Conservation (phyloP, 2,113 vertebrate genomes). For the Triplophysa rosa region DNA sequence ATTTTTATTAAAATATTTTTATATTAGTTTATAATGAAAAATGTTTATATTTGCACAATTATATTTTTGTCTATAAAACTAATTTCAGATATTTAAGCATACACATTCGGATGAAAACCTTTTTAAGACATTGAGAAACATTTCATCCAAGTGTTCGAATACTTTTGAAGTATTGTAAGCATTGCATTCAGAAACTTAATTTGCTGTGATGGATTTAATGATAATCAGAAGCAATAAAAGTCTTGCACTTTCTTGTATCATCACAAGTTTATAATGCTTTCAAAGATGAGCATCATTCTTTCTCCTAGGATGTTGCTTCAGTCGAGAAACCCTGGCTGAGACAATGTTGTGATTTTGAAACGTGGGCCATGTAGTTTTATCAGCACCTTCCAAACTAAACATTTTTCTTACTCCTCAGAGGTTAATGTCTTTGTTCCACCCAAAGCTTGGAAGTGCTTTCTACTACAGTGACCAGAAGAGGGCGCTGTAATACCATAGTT, state of each 20-base stretch:
- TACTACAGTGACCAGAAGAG: constrained; percentile 62
- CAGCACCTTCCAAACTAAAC: constrained; percentile 54
- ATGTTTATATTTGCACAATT: too few species aligned
- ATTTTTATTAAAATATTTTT: too few species aligned
- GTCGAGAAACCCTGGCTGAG: constrained; percentile 44
- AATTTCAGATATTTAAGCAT: too few species aligned
- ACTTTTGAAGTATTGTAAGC: too few species aligned
- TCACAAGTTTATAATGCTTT: constrained; percentile 6
- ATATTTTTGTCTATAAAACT: too few species aligned
- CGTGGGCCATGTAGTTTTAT: constrained; percentile 48
- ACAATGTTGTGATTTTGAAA: constrained; percentile 48
- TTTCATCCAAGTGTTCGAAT: too few species aligned
- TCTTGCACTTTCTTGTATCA: not conserved
- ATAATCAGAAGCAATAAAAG: not conserved
- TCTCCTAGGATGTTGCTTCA: constrained; percentile 38
- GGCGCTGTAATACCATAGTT: constrained; percentile 62
- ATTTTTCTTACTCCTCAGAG: constrained; percentile 53
- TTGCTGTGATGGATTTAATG: not conserved
- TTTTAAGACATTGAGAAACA: too few species aligned
- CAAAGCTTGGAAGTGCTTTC: not conserved
- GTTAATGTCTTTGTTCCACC: constrained; percentile 46
- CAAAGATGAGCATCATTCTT: not conserved
- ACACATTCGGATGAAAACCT: too few species aligned
- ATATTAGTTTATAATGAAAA: too few species aligned
- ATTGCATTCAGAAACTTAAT: too few species aligned